A percentile compares a stretch with the other conserved stretches of the same genome.
These are phyloP conservation scores for Sitodiplosis mosellana DNA, from an alignment of 1,140 invertebrate species.

Conservation along the genomic window DNA sequence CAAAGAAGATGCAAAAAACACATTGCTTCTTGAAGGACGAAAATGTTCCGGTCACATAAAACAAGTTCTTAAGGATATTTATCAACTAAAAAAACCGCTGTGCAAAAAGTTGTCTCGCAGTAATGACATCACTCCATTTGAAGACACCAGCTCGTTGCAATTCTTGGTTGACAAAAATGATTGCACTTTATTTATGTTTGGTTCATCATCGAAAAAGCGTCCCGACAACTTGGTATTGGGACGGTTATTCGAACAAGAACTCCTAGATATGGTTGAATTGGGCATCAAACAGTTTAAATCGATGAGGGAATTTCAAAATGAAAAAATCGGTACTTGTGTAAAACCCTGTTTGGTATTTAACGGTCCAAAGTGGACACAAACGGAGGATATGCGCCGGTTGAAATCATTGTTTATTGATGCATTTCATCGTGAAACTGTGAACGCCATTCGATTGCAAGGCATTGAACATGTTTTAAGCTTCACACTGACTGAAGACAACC, in stretches of 20 bases:
- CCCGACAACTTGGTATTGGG: conserved; percentile 85
- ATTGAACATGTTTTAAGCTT: conserved; percentile 86
- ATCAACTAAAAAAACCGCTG: conserved; percentile 71
- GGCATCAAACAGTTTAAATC: conserved; percentile 68
- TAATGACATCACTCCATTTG: conserved; percentile 74
- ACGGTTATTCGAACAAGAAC: conserved; percentile 70
- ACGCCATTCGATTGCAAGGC: conserved; percentile 66
- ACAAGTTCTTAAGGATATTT: conserved; percentile 73
- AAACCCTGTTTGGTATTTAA: conserved; percentile 90
- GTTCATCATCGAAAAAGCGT: conserved; percentile 82
- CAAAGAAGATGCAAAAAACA: conserved; percentile 71
- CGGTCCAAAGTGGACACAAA: conserved; percentile 78
- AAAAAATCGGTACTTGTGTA: conserved; percentile 59
- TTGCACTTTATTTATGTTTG: conserved; percentile 74
- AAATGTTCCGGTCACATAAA: conserved; percentile 61
- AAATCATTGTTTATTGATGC: conserved; percentile 86
- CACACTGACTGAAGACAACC: conserved; percentile 56
- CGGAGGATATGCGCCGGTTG: conserved; percentile 58
- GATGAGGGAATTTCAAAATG: conserved; percentile 58
- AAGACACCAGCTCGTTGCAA: conserved; percentile 65
- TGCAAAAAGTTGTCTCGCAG: conserved; percentile 56
- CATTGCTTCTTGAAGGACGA: conserved; percentile 68
- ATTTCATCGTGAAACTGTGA: conserved; percentile 66
- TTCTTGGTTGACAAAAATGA: conserved; percentile 73
- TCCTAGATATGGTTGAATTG: conserved; percentile 94